Conservation (phyloP, 2,113 vertebrate species). For the Sciurus niger region DNA sequence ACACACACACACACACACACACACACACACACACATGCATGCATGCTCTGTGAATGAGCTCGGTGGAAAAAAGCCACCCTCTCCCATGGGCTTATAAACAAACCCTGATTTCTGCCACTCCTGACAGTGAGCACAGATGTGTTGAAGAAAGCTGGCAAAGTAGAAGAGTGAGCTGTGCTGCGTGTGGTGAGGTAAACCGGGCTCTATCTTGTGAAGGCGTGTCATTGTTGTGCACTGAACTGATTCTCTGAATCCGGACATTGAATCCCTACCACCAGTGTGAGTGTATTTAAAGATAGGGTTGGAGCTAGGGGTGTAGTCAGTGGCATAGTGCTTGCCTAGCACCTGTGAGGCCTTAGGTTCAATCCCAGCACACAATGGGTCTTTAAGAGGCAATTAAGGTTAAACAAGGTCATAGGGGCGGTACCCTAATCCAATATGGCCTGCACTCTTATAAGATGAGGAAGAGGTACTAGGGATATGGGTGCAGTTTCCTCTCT, state of each 20-base stretch:
- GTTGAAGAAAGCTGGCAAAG: not conserved
- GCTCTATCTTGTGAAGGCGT: constrained; percentile 69
- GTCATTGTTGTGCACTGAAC: not conserved
- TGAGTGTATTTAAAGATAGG: not conserved
- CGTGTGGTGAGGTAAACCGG: constrained; percentile 50
- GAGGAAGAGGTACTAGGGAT: not conserved
- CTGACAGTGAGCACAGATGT: not conserved
- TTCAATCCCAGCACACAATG: not conserved
- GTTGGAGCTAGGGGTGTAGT: not conserved
- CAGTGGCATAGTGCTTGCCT: too few species aligned
- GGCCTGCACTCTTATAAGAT: not conserved
- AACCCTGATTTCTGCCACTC: fast-evolving
- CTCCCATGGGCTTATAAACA: not conserved
- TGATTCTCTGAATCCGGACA: not conserved
- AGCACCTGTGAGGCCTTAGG: not conserved
- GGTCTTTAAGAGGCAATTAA: not conserved
- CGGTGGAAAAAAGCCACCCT: not conserved
- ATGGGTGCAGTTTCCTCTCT: not conserved
- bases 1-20: not conserved
- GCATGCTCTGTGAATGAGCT: fast-evolving
- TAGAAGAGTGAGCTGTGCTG: fast-evolving
- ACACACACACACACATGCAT: too few species aligned
- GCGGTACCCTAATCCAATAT: not conserved
- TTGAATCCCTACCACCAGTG: not conserved
- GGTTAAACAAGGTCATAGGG: not conserved